Conservation (phyloP, 2,797 vertebrate species). For the Atherinosoma microstoma region DNA sequence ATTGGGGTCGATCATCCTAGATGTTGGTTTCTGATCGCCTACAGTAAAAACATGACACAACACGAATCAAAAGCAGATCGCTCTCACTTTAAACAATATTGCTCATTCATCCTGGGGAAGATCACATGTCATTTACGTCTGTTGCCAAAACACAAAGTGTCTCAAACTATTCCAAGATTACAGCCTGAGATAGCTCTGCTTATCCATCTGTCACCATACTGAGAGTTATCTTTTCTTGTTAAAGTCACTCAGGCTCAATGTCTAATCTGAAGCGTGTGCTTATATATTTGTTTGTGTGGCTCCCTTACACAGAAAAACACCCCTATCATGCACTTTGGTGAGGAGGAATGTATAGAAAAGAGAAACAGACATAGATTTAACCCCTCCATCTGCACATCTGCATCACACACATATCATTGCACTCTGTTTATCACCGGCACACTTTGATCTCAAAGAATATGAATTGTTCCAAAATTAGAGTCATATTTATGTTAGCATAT, state of each 20-base stretch:
- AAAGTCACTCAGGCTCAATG: slow-evolving; percentile 74
- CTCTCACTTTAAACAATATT: slow-evolving; percentile 71
- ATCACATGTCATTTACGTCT: slow-evolving; percentile 78
- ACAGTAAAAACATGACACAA: slow-evolving; percentile 78
- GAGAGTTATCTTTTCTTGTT: slow-evolving; percentile 75
- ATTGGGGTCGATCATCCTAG: slow-evolving; percentile 49
- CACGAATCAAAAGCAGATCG: slow-evolving; percentile 75
- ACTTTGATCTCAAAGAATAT: slow-evolving; percentile 61
- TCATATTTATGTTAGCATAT: slow-evolving; percentile 52
- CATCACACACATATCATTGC: not conserved
- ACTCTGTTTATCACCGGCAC: slow-evolving; percentile 33
- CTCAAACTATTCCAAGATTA: slow-evolving; percentile 77
- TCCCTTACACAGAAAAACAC: slow-evolving; percentile 23
- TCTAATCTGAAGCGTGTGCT: slow-evolving; percentile 58
- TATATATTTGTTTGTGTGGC: slow-evolving; percentile 50
- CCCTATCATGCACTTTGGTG: slow-evolving; percentile 31
- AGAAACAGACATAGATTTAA: slow-evolving; percentile 45
- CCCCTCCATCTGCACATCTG: not conserved
- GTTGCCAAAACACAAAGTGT: slow-evolving; percentile 85
- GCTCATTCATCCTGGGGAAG: slow-evolving; percentile 72
- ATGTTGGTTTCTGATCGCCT: slow-evolving; percentile 67
- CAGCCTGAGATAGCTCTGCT: slow-evolving; percentile 65
- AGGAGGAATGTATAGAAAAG: slow-evolving; percentile 57
- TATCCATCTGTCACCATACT: slow-evolving; percentile 75
- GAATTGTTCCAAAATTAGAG: slow-evolving; percentile 60